Evolutionary conservation across 2,888 invertebrate genomes (phyloP), one percentile per base, ranked within the genome.

Genomic region (Metalampra italica): DNA sequence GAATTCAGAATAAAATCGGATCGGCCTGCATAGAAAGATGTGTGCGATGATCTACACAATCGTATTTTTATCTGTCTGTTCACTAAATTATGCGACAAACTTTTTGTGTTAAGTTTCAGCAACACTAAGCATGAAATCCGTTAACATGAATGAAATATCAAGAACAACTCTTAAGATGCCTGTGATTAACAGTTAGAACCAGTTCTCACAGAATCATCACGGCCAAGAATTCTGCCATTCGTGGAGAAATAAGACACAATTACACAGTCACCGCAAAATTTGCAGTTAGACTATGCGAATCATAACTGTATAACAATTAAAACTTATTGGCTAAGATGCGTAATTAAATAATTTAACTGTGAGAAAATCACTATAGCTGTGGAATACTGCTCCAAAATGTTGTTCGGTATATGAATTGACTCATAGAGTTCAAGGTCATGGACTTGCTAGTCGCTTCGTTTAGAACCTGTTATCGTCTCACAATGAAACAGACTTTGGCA

Each of bases 241-340:
- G 12, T 38, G 46, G 15, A 46, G 30, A 32, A 40, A 30, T 45
- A 37, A 29, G 8, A 37, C 29, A 32, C 30, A 45, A 45, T 32
- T 38, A 13, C 38, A 14, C 40, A 46, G 11, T 30, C 8, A 42
- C 30, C 22, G 14, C 3, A n/a, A 36, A 13, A 22, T 3, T 22
- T 45, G 38, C 45, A 45, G 29, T 38, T 45, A 38, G 9, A 30
- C 45, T 45, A 22, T 45, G 45, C 37, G 45, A 46, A 46, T 30
- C 8, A 11, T 46, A 46, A 46, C 46, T 29, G 46, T 46, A 13
- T 40, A 12, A 13, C 15, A 45, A 43, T 43, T 43, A 43, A 44
- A 13, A 9, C n/a, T 12, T 14, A 14, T 39, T 39, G 8, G 39
- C 36, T n/a, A 36, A 39, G 7, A 9, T 39, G 12, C 11, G 14